These are phyloP conservation scores for Neoarius graeffei DNA, from an alignment of 2,113 vertebrate genomes.

Conservation along the genomic window DNA sequence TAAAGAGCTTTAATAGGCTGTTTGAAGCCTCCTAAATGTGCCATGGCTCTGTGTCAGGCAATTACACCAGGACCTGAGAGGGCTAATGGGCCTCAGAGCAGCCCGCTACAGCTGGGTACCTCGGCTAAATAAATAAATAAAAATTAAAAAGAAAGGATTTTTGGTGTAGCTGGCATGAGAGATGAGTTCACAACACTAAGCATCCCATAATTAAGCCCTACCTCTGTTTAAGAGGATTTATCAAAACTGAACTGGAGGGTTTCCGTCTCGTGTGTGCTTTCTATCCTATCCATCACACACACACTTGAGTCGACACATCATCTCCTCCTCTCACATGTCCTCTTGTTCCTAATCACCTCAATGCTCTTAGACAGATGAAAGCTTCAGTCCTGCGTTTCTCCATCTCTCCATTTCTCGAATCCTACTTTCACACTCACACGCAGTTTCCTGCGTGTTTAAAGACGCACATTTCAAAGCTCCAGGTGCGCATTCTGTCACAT, in stretches of 20 bases:
- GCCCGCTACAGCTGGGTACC: constrained; percentile 20
- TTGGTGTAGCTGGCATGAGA: background rate
- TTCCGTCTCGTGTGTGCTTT: constrained; percentile 22
- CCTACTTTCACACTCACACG: constrained; percentile 11
- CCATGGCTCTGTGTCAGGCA: constrained; percentile 32
- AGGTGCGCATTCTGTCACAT: constrained; percentile 16
- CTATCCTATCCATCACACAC: constrained; percentile 9
- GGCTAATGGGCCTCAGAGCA: constrained; percentile 27
- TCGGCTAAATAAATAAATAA: background rate
- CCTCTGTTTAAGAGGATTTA: constrained; percentile 75
- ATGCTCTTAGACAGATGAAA: constrained; percentile 47
- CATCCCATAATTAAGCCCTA: constrained; percentile 74
- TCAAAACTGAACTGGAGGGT: constrained; percentile 69
- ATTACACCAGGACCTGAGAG: constrained; percentile 29
- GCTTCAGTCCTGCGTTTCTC: background rate
- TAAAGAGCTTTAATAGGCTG: constrained; percentile 33
- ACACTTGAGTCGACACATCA: constrained; percentile 33
- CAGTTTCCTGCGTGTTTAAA: background rate
- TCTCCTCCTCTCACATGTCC: constrained; percentile 15
- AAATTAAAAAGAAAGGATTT: background rate
- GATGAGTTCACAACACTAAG: constrained; percentile 59
- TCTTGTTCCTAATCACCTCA: constrained; percentile 38
- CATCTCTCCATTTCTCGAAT: constrained; percentile 1
- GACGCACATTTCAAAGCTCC: background rate
- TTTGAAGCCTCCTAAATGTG: constrained; percentile 21